phyloP scores from a whole-genome alignment of 2,797 vertebrate genomes.

The Pseudochirops corinnae region DNA sequence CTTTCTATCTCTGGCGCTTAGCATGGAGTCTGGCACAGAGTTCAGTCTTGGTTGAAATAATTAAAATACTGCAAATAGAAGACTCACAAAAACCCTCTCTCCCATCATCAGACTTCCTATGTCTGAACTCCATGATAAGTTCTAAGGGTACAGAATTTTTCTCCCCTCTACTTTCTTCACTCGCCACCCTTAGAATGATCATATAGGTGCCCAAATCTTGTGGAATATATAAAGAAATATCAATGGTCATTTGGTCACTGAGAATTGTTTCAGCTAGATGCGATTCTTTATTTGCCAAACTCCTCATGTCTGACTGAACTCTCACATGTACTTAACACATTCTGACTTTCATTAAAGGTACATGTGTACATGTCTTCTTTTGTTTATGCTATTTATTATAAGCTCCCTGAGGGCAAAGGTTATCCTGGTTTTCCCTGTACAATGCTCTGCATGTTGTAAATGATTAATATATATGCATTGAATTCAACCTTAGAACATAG shows the following conservation, averaged over 20 bases:
- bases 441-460: background rate
- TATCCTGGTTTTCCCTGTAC: background rate
- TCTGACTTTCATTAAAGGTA: too few relatives aligned
- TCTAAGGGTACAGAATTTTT: background rate
- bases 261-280: too few relatives aligned
- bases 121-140: background rate
- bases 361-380: too few relatives aligned
- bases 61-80: background rate
- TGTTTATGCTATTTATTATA: background rate
- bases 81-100: background rate
- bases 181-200: background rate
- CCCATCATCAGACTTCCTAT: background rate
- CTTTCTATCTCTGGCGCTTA: background rate
- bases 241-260: too few relatives aligned
- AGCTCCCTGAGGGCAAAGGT: background rate
- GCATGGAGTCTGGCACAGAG: background rate
- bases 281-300: too few relatives aligned
- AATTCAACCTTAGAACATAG: background rate
- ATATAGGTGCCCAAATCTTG: too few relatives aligned
- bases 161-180: background rate
- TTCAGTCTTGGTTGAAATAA: too few relatives aligned
- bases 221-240: too few relatives aligned
- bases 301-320: too few relatives aligned
- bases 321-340: too few relatives aligned
- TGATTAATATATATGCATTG: too few relatives aligned